Percentiles rank a stretch among this genome's conserved stretches.
Evolutionary conservation across 2,113 vertebrate genomes (phyloP).

Genomic region (Heliornis fulica): DNA sequence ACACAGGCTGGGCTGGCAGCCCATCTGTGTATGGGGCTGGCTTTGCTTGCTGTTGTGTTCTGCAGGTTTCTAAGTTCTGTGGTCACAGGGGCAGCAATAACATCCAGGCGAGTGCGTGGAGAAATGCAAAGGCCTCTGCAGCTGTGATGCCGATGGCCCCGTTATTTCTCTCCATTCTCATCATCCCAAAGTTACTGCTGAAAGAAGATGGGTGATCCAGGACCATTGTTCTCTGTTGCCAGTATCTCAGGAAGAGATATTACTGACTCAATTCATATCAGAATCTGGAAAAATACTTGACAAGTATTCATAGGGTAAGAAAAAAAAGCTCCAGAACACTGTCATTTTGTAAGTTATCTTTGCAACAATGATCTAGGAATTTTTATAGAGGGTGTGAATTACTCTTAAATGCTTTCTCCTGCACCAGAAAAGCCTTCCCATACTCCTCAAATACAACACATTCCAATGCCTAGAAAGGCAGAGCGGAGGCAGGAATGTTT

Average conservation of each 20-base stretch:
- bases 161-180: neutral
- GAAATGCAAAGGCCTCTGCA: neutral
- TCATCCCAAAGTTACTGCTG: neutral
- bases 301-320: neutral
- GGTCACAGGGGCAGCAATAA: neutral
- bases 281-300: neutral
- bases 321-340: neutral
- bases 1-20: neutral
- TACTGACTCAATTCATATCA: neutral
- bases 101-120: neutral
- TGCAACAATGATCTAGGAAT: neutral
- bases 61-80: neutral
- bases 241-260: neutral
- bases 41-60: neutral
- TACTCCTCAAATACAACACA: neutral
- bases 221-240: neutral
- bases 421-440: neutral
- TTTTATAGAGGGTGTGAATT: neutral
- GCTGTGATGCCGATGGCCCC: rapidly evolving
- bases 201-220: neutral
- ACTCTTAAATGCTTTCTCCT: neutral
- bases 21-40: rapidly evolving
- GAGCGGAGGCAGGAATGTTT: neutral
- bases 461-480: neutral
- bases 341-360: neutral